Conservation (phyloP, 2,888 invertebrate genomes). For the Phyllotreta striolata region DNA sequence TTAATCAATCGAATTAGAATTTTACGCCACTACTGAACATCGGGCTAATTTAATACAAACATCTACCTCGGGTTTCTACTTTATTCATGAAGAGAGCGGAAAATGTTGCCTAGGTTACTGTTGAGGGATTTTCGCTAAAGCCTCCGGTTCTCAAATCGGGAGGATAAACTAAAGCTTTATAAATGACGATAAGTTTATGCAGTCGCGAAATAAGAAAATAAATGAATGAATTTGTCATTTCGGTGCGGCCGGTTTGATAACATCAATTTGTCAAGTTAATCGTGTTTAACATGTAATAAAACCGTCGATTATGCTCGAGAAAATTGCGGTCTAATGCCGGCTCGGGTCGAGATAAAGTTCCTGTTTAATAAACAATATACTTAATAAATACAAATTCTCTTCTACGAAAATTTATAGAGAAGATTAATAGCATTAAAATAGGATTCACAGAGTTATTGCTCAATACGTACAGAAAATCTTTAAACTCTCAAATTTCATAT, state of each 20-base stretch:
- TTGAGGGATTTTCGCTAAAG: slow-evolving; percentile 44
- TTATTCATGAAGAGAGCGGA: slow-evolving; percentile 38
- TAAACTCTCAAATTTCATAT: no score
- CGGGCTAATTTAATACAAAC: slow-evolving; percentile 26
- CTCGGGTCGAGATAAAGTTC: no score
- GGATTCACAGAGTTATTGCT: no score
- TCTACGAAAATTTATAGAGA: no score
- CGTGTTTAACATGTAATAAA: no score
- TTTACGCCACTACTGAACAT: slow-evolving; percentile 3
- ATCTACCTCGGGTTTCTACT: slow-evolving; percentile 29
- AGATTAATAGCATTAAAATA: no score
- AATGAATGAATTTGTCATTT: slow-evolving; percentile 37
- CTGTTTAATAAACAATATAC: no score
- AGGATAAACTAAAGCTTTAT: slow-evolving; percentile 50
- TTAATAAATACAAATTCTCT: no score
- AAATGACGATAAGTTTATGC: slow-evolving; percentile 48
- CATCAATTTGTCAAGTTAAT: slow-evolving; percentile 20
- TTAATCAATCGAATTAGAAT: slow-evolving; percentile 3
- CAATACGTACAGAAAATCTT: no score
- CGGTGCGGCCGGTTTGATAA: slow-evolving; percentile 21
- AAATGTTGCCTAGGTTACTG: slow-evolving; percentile 39
- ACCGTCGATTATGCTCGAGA: no score
- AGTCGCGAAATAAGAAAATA: slow-evolving; percentile 38
- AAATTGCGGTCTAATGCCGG: no score
- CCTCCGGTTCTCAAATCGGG: slow-evolving; percentile 29